These are phyloP conservation scores for Himalopsyche phryganea DNA, from an alignment of 1,140 invertebrate genomes.

Conservation along the genomic window DNA sequence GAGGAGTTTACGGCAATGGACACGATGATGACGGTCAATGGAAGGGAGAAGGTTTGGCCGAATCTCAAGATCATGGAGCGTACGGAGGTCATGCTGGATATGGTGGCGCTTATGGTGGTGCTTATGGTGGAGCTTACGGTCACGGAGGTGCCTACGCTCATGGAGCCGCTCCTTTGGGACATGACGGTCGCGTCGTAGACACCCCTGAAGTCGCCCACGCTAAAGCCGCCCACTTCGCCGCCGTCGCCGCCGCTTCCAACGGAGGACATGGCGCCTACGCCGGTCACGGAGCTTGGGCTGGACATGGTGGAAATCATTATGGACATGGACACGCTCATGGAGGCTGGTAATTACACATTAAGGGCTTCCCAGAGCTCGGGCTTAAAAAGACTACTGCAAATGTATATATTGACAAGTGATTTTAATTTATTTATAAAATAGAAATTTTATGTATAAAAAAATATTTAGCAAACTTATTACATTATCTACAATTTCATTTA, in stretches of 20 bases:
- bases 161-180: constrained; percentile 31
- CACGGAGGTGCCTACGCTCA: constrained; percentile 30
- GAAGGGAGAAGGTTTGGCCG: background rate
- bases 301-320: constrained; percentile 4
- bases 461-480: no score
- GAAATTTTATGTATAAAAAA: no score
- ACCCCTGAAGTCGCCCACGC: constrained; percentile 49
- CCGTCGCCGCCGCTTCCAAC: constrained; percentile 37
- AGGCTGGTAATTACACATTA: no score
- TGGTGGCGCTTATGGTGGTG: constrained; percentile 9
- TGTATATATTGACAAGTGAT: no score
- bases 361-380: no score
- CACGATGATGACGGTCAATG: constrained; percentile 16
- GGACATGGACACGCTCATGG: constrained; percentile 20
- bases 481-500: no score
- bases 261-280: constrained; percentile 16
- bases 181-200: constrained; percentile 41
- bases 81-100: background rate
- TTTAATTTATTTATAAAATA: no score
- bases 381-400: no score
- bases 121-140: background rate
- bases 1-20: background rate
- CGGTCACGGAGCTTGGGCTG: background rate
- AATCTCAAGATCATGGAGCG: constrained; percentile 17
- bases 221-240: constrained; percentile 46